Percentiles rank a stretch among this genome's conserved stretches.
These are phyloP conservation scores for Laterallus jamaicensis DNA, from an alignment of 2,113 vertebrate genomes.

Conservation along the genomic window DNA sequence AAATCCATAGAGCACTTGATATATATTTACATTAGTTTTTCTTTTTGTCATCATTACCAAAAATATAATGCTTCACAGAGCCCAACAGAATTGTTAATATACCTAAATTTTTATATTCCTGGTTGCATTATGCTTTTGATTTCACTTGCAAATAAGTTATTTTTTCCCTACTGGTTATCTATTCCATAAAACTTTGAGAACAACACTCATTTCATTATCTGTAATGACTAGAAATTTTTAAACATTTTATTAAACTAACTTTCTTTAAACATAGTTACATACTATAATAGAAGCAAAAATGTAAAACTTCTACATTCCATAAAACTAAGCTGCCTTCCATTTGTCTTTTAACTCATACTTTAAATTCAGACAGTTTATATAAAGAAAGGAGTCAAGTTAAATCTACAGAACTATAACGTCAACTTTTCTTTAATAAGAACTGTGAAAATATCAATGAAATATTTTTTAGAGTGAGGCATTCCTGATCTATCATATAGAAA, in stretches of 20 bases:
- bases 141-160: neutral
- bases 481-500: neutral
- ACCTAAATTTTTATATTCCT: neutral
- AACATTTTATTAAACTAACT: neutral
- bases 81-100: neutral
- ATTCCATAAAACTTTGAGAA: neutral
- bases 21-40: neutral
- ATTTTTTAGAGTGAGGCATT: neutral
- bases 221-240: neutral
- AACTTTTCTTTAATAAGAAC: neutral
- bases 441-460: neutral
- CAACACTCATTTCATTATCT: neutral
- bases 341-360: neutral
- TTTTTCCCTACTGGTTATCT: neutral
- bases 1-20: neutral
- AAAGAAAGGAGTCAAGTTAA: neutral
- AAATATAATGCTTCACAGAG: neutral
- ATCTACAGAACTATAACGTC: neutral
- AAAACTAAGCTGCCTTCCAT: neutral
- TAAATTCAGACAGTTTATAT: neutral
- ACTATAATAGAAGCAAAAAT: neutral
- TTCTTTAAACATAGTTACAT: neutral
- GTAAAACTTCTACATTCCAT: neutral
- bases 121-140: neutral
- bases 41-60: conserved; percentile 1